Evolutionary conservation across 2,113 vertebrate genomes (phyloP).

Genomic region (Numenius arquata): DNA sequence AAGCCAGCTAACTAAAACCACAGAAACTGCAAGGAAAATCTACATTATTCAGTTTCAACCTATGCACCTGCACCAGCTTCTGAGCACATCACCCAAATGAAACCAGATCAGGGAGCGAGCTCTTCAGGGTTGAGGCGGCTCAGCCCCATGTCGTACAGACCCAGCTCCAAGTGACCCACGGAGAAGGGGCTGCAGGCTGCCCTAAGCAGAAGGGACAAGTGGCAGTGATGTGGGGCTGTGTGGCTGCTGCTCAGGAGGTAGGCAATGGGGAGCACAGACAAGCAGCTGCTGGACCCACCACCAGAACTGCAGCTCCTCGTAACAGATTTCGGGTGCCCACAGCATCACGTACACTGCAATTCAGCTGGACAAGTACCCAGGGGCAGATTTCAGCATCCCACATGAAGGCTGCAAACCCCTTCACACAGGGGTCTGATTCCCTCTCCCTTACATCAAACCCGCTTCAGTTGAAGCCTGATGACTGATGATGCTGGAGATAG

Average conservation of each 20-base stretch:
- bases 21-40: background rate
- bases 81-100: background rate
- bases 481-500: background rate
- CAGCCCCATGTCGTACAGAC: background rate
- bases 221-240: background rate
- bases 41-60: background rate
- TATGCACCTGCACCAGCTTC: too few species aligned
- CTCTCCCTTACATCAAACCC: background rate
- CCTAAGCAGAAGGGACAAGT: background rate
- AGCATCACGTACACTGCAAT: background rate
- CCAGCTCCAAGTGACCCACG: background rate
- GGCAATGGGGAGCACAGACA: background rate
- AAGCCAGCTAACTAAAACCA: background rate
- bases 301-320: background rate
- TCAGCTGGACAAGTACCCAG: background rate
- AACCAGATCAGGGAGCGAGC: background rate
- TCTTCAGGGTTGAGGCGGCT: background rate
- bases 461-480: background rate
- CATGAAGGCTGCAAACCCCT: background rate
- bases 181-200: background rate
- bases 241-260: background rate
- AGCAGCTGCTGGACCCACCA: background rate
- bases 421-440: accelerated
- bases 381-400: background rate
- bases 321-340: background rate